These are phyloP conservation scores for Amphipyra tragopoginis DNA, from an alignment of 2,888 invertebrate species.

Conservation along the genomic window DNA sequence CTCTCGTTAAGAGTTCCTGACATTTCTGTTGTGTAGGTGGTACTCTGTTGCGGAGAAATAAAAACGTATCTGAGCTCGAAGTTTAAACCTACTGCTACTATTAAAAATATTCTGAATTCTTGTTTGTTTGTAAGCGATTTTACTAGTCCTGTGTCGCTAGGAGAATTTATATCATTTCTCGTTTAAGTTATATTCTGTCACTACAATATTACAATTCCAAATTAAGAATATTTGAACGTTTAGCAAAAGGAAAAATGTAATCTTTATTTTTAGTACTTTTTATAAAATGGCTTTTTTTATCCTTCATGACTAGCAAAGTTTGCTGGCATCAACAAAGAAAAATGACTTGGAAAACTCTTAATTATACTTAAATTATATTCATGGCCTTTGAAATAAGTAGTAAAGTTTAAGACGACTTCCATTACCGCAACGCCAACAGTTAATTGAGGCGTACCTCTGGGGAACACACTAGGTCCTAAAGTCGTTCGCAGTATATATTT, in stretches of 20 bases:
- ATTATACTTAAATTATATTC: constrained; percentile 36
- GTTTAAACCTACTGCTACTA: constrained; percentile 8
- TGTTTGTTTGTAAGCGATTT: not conserved
- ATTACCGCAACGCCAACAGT: constrained; percentile 18
- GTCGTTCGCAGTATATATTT: constrained; percentile 14
- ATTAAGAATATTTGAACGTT: not conserved
- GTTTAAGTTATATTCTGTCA: constrained; percentile 4
- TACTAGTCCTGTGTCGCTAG: not conserved
- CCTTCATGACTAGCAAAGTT: constrained; percentile 21
- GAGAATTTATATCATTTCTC: not conserved
- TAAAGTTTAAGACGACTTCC: constrained; percentile 35
- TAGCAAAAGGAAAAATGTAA: not conserved
- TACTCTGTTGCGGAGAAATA: constrained; percentile 25
- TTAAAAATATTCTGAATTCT: constrained; percentile 33
- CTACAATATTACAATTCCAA: not conserved
- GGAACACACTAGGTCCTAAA: constrained; percentile 10
- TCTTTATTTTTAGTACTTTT: constrained; percentile 12
- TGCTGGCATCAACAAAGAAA: constrained; percentile 17
- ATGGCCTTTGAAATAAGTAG: constrained; percentile 26
- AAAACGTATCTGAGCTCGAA: constrained; percentile 29
- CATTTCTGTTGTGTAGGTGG: constrained; percentile 56
- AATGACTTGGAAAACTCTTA: constrained; percentile 40
- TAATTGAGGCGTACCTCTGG: constrained; percentile 40
- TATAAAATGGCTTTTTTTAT: constrained; percentile 9
- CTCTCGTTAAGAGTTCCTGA: constrained; percentile 67